A percentile compares a stretch with the other conserved stretches of the same genome.
These are phyloP conservation scores for Drosophila paramelanica DNA, from an alignment of 2,888 invertebrate genomes.

Conservation along the genomic window DNA sequence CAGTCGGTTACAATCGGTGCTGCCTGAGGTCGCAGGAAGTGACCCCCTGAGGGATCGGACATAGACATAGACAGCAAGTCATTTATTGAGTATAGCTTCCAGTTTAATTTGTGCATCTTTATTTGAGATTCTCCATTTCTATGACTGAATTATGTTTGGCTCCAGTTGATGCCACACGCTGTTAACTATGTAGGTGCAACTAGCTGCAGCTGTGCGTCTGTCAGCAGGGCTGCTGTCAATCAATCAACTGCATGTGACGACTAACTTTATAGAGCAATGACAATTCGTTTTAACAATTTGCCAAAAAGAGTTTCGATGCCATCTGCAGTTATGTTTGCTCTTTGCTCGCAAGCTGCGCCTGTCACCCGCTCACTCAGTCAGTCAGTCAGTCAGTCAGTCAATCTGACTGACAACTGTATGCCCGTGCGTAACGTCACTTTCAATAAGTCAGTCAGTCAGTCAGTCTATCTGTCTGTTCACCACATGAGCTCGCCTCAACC, in stretches of 20 bases:
- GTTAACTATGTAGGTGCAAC: not conserved
- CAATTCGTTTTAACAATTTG: slow-evolving; percentile 48
- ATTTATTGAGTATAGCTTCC: slow-evolving; percentile 50
- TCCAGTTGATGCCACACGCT: too few species aligned
- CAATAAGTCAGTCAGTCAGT: slow-evolving; percentile 31
- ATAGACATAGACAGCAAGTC: not conserved
- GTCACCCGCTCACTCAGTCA: slow-evolving; percentile 41
- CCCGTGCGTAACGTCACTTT: slow-evolving; percentile 22
- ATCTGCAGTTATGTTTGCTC: slow-evolving; percentile 21
- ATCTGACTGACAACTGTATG: slow-evolving; percentile 33
- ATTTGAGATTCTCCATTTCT: not conserved
- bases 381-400: slow-evolving; percentile 25
- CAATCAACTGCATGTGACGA: slow-evolving; percentile 37
- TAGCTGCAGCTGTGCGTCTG: slow-evolving; percentile 1
- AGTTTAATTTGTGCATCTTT: slow-evolving; percentile 47
- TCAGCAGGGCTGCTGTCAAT: slow-evolving; percentile 16
- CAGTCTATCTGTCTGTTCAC: slow-evolving; percentile 18
- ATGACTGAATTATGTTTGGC: not conserved
- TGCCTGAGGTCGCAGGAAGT: slow-evolving; percentile 59
- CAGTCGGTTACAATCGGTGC: not conserved
- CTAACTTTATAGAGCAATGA: slow-evolving; percentile 49
- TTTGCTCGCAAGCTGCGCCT: slow-evolving; percentile 28
- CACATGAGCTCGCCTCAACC: slow-evolving; percentile 33
- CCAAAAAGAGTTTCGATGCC: slow-evolving; percentile 29
- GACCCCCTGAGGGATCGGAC: slow-evolving; percentile 33